Base-by-base conservation (phyloP, 1,140 invertebrate species). In the Zelostemma sp. region DNA sequence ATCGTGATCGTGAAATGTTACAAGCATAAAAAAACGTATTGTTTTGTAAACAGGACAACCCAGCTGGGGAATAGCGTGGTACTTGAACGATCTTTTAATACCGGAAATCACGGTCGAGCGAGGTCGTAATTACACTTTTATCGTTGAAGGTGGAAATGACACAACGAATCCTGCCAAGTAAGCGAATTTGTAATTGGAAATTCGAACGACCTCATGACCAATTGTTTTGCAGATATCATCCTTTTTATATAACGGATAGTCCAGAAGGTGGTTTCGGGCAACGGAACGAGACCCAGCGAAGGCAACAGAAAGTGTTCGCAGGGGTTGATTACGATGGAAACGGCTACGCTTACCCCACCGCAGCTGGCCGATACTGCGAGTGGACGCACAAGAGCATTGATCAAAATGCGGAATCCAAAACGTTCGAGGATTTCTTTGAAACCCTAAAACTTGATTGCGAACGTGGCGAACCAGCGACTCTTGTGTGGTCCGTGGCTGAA, bases 61-160 rank as follows among this genome's bases (percentile, higher is more conserved):
- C 5, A 94, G 93, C 0, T 95, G 94, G 91, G 95, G 94, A 28
- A 94, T 97, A 64, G 93, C 93, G 6, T 98, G 95, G 94, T 98
- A 96, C 85, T 92, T 98, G 71, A 97, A 98, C 81, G 95, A 96
- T 73, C 85, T 90, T 65, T 86, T 98, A 5, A 95, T 96, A 66
- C 95, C 96, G 0, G 95, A 97, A 80, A 86, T 98, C 5, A 94
- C 92, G 49, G 93, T 98, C 33, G 93, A 95, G 79, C 86, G 96
- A 57, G 95, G 95, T 19, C 88, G 92, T 81, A 96, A 92, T 0
- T 98, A 98, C 84, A 93, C 91, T 35, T 98, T 97, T 77, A 85
- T 89, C 11, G 90, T 96, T 0, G 93, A 95, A 85, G 93, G 93
- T 64, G 94, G 94, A 68, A 88, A 90, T 49, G 89, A 92, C 74